Evolutionary conservation across 1,140 invertebrate genomes (phyloP).

Genomic region (Stenopsyche tienmushanensis): DNA sequence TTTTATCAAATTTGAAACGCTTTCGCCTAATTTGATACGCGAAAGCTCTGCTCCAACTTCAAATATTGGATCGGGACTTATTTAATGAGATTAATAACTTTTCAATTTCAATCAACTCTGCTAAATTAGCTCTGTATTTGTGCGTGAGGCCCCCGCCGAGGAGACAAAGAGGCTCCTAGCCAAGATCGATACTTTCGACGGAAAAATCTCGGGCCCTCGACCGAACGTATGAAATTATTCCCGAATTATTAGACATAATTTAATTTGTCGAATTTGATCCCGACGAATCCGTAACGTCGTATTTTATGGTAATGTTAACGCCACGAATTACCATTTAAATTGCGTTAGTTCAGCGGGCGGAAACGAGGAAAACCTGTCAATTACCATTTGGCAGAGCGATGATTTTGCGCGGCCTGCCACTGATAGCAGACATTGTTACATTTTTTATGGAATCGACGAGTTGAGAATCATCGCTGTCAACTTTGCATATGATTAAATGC

Average conservation of each 20-base stretch:
- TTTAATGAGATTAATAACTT: conserved; percentile 34
- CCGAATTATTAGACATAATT: background rate
- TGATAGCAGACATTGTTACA: background rate
- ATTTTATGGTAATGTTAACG: conserved; percentile 14
- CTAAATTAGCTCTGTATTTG: conserved; percentile 19
- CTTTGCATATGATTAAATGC: background rate
- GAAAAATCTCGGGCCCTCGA: background rate
- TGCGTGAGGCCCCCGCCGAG: background rate
- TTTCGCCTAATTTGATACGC: conserved; percentile 20
- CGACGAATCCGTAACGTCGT: background rate
- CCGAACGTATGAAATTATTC: background rate
- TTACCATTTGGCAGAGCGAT: background rate
- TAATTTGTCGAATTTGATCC: background rate
- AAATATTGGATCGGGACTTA: conserved; percentile 23
- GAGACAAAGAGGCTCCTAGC: background rate
- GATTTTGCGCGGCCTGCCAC: background rate
- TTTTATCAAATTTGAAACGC: conserved; percentile 14
- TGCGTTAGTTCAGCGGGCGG: conserved; percentile 12
- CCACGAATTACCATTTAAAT: conserved; percentile 15
- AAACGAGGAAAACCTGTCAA: conserved; percentile 9
- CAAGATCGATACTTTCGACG: background rate
- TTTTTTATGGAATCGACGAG: no score
- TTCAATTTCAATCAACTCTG: conserved; percentile 31
- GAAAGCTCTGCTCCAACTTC: conserved; percentile 7
- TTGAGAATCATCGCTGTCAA: no score